Conservation (phyloP, 2,113 vertebrate species). For the Pseudois nayaur region DNA sequence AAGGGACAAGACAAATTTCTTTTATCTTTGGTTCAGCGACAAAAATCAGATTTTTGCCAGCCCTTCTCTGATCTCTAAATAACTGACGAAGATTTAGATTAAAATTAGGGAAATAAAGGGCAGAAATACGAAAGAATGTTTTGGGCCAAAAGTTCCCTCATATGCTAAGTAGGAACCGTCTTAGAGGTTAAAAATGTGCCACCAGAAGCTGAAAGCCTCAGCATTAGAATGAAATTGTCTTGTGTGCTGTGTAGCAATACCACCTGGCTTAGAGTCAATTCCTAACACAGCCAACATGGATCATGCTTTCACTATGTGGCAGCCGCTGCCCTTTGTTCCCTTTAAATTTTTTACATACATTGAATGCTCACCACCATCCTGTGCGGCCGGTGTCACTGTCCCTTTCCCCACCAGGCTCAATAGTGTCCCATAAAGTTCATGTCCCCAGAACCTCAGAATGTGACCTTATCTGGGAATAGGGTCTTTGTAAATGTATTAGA, state of each 20-base stretch:
- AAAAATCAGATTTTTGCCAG: not conserved
- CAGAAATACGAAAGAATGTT: not conserved
- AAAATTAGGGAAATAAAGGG: not conserved
- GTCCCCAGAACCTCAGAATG: not conserved
- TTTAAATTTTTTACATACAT: not conserved
- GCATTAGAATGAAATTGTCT: not conserved
- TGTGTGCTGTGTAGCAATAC: not conserved
- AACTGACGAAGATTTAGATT: not conserved
- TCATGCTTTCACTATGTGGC: rapidly evolving
- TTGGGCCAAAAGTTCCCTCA: not conserved
- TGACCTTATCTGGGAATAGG: not conserved
- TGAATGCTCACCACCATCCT: not conserved
- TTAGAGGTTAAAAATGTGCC: not conserved
- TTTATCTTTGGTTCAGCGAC: not conserved
- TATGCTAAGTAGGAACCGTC: not conserved
- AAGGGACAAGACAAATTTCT: not conserved
- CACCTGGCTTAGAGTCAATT: rapidly evolving
- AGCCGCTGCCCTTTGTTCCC: not conserved
- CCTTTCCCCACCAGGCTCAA: not conserved
- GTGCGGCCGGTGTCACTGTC: not conserved
- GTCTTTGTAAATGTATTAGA: not conserved
- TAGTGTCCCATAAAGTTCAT: not conserved
- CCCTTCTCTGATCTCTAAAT: not conserved
- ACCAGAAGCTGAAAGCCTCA: not conserved
- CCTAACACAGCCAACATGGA: rapidly evolving